Base-by-base conservation (phyloP, 2,113 vertebrate species). In the Lepisosteus oculatus region DNA sequence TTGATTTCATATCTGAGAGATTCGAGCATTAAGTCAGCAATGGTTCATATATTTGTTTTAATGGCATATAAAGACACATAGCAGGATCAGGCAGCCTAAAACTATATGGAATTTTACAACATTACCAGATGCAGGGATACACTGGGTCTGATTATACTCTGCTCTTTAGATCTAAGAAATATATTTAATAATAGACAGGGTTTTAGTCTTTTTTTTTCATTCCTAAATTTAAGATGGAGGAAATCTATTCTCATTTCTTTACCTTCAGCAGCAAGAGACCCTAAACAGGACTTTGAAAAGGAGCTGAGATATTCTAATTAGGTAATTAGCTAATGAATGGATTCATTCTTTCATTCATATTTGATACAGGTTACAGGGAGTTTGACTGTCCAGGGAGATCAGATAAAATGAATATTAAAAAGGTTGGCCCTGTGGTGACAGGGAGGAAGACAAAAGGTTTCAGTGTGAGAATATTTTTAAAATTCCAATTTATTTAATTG, bases 371-470 rank as follows among this genome's bases (percentile, higher is more conserved):
- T 66, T 66, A 45, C 13, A 45, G 64, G 5, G 63, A 11, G 43
- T 44, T 3, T 45, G 43, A 13, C 14, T 47, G 43, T 65, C 9
- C 42, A 65, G 43, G 41, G 64, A 14, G 43, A 44, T 51, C 43
- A 6, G 64, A 66, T 47, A n/a, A 66, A n/a, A n/a, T 45, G 44
- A 45, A 66, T 14, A 44, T 66, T 66, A 66, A 45, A 44, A 66
- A 44, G 64, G 45, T 44, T 14, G 64, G 45, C 43, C 64, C n/a
- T 14, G n/a, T 14, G 41, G 14, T 44, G 41, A 45, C 7, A 42
- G 43, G 14, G 15, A 43, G 8, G 2, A 14, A 45, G 64, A 47
- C 64, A 66, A 14, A 14, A 45, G 61, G 15, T 29, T 63, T 15
- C 15, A 8, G 17, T 29, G 29, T 29, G 8, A 8, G 9, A 66